Base-by-base conservation (phyloP, 2,113 vertebrate genomes). In the Mirounga angustirostris region DNA sequence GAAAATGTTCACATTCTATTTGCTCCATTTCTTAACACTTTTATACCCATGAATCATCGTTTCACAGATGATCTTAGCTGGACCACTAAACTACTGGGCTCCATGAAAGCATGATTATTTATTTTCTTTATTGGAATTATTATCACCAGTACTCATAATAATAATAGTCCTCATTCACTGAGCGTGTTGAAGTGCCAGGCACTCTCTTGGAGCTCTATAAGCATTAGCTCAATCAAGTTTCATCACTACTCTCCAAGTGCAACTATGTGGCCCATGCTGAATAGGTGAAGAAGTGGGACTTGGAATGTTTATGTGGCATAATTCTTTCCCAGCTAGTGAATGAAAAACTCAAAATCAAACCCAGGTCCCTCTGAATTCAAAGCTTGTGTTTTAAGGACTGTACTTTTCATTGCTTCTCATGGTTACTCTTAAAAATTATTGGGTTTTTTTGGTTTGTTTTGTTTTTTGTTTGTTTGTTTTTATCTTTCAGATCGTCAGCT, bases 191-290 rank as follows among this genome's bases (percentile, higher is more conserved):
- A 18, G 22, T 58, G 6, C 5, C 33, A 36, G 24, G 24, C 2
- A 19, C 12, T 9, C 7, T 43, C 1, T n/a, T 69, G 2, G 14
- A 46, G 13, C 2, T 26, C 4, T 21, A 8, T 0, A 1, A 36
- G 33, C 13, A 54, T 33, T 36, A 69, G 28, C 33, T 91, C 59
- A 33, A 2, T 19, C 3, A 0, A 78, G 50, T 13, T 61, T 69
- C 16, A 24, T 18, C 28, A 78, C 21, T 15, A 52, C 16, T 22
- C 16, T 95, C 30, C 18, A 76, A 58, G 52, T 16, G 18, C 0
- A 59, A 46, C 19, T 54, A 13, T 2, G 11, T 19, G 40, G 36
- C 28, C 36, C 22, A 50, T 1, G 11, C 4, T 18, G 19, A 0
- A 9, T 1, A 83, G 12, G 15, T 58, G 33, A 79, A 91, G 21